These are phyloP conservation scores for Zelostemma sp. DNA, from an alignment of 1,140 invertebrate species.

Conservation along the genomic window DNA sequence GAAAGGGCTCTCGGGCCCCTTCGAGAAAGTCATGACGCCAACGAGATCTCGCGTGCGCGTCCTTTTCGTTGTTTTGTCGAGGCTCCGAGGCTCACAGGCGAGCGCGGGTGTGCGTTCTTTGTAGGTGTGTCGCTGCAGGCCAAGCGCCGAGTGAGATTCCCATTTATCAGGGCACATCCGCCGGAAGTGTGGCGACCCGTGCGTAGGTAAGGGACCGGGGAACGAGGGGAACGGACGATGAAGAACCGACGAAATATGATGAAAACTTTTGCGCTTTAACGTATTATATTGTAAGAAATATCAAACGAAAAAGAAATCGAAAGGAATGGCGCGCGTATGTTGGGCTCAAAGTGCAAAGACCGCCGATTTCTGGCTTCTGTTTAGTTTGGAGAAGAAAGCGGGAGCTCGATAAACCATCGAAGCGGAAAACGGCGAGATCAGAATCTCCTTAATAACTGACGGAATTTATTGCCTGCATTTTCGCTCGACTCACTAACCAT, in stretches of 20 bases:
- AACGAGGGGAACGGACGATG: constrained; percentile 17
- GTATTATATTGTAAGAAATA: no score
- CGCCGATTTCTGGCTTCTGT: constrained; percentile 14
- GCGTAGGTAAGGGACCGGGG: constrained; percentile 62
- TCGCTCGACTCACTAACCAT: constrained; percentile 26
- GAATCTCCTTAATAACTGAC: constrained; percentile 50
- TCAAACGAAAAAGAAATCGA: constrained; percentile 41
- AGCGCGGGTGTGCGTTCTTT: constrained; percentile 29
- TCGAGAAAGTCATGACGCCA: constrained; percentile 20
- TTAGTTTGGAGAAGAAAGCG: constrained; percentile 11
- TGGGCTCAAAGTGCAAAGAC: neutral
- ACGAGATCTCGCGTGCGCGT: constrained; percentile 25
- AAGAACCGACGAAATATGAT: no score
- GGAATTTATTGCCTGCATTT: constrained; percentile 51
- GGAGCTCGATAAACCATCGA: constrained; percentile 34
- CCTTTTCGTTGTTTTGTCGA: constrained; percentile 30
- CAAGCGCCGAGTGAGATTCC: constrained; percentile 57
- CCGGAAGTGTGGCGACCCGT: constrained; percentile 66
- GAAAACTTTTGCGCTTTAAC: no score
- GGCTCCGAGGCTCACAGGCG: constrained; percentile 6
- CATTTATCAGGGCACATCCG: constrained; percentile 69
- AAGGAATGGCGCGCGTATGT: neutral
- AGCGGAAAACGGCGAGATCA: constrained; percentile 41
- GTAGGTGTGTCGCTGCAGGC: constrained; percentile 46
- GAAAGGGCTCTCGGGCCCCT: constrained; percentile 3